Evolutionary conservation across 1,140 invertebrate species (phyloP), one percentile per base, ranked within the genome.

Genomic region (Drosophila pallidifrons): DNA sequence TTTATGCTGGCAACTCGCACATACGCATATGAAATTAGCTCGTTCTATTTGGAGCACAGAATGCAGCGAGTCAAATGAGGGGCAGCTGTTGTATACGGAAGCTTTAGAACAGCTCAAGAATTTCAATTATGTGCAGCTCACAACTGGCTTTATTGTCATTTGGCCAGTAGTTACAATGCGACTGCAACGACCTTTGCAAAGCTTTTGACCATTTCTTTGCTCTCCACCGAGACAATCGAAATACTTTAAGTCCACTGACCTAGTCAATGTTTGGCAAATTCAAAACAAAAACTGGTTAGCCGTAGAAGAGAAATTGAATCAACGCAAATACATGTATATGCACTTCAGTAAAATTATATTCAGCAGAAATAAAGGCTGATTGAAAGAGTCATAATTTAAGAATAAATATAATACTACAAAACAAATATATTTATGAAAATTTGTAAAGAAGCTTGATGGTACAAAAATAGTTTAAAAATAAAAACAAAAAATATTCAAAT

Each of bases 21-120:
- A 71, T 52, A 81, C 83, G 82, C 83, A 87, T 88, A 81, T 75
- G 67, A 66, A 83, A 88, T 88, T 49, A 88, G 82, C 46, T 51
- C 5, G 51, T 30, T 16, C 10, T 52, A 47, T 55, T 47, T 55
- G 59, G 54, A 69, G 46, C 46, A 35, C 38, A 45, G 60, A 82
- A 69, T 79, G 72, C 55, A 32, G 54, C 46, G 47, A 38, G 28
- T 61, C 46, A 16, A 49, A 5, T 20, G 10, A 11, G 51, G 13
- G 13, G 10, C 10, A 25, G 45, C 8, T 51, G 47, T 20, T 41
- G 1, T 6, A 58, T 76, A 65, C 83, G 83, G 83, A 87, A 87
- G 83, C 71, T 43, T 63, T 71, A 5, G 20, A n/a, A 30, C 49
- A 72, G 69, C 10, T 57, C n/a, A 75, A 57, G 68, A 65, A 83